Evolutionary conservation across 2,888 invertebrate genomes (phyloP).

Genomic region (Ametastegia equiseti): DNA sequence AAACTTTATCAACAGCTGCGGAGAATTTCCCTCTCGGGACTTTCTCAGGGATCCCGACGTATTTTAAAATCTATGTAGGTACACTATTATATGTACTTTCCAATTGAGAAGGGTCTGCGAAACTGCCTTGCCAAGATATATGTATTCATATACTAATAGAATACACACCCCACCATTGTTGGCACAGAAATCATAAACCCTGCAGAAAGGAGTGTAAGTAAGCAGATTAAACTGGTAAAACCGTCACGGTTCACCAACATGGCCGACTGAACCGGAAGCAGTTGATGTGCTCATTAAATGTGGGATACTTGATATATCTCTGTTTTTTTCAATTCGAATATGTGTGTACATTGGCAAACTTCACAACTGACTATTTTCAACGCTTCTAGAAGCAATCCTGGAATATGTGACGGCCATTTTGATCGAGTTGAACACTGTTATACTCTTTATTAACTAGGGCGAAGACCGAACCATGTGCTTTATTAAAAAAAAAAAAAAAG

Average conservation of each 20-base stretch:
- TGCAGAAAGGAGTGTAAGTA: not conserved
- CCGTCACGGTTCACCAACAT: not conserved
- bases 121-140: not conserved
- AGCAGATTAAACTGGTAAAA: not conserved
- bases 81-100: not conserved
- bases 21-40: not conserved
- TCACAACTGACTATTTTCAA: not conserved
- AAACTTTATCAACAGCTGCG: not conserved
- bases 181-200: not conserved
- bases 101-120: not conserved
- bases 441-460: not conserved
- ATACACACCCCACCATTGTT: not conserved
- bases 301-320: not conserved
- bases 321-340: constrained; percentile 10
- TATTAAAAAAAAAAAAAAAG: too few species aligned
- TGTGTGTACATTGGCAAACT: not conserved
- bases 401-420: not conserved
- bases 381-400: not conserved
- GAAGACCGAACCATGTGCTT: too few species aligned
- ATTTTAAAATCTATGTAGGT: not conserved
- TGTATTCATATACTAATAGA: not conserved
- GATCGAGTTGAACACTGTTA: not conserved
- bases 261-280: constrained; percentile 10
- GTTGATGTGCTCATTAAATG: constrained; percentile 3
- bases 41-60: not conserved